Conservation (phyloP, 2,888 invertebrate genomes). For the Julus scandinavius region DNA sequence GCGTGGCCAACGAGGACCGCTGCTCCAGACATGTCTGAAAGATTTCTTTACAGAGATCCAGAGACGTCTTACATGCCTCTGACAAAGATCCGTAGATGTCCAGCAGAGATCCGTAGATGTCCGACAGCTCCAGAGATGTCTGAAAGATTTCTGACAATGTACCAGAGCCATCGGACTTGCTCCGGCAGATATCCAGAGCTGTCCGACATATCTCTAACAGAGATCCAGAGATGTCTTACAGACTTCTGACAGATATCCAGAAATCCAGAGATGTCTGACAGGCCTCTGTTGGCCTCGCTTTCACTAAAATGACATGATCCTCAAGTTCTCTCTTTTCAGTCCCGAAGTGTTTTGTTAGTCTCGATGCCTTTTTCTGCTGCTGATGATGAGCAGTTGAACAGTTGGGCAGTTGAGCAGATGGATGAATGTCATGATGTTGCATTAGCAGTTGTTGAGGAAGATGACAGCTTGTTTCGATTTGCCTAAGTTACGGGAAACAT, state of each 20-base stretch:
- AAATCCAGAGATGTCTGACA: neutral
- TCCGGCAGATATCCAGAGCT: no score
- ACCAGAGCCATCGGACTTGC: no score
- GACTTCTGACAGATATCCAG: neutral
- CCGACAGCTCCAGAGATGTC: neutral
- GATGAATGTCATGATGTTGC: neutral
- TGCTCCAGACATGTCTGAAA: neutral
- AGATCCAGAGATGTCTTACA: neutral
- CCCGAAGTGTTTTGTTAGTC: neutral
- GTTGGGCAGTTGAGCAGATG: no score
- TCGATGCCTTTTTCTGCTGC: neutral
- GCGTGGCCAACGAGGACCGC: neutral
- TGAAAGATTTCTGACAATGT: neutral
- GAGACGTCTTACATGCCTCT: neutral
- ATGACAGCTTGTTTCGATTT: neutral
- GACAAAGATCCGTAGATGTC: neutral
- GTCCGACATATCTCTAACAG: no score
- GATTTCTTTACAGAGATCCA: no score
- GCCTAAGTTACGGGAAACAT: neutral
- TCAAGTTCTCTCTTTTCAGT: conserved; percentile 51
- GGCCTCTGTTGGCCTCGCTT: neutral
- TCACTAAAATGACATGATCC: conserved; percentile 53
- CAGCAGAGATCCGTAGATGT: no score
- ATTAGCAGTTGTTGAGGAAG: neutral
- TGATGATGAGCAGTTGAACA: neutral